Conservation (phyloP, 2,113 vertebrate genomes). For the Rhynchopsitta pachyrhyncha region DNA sequence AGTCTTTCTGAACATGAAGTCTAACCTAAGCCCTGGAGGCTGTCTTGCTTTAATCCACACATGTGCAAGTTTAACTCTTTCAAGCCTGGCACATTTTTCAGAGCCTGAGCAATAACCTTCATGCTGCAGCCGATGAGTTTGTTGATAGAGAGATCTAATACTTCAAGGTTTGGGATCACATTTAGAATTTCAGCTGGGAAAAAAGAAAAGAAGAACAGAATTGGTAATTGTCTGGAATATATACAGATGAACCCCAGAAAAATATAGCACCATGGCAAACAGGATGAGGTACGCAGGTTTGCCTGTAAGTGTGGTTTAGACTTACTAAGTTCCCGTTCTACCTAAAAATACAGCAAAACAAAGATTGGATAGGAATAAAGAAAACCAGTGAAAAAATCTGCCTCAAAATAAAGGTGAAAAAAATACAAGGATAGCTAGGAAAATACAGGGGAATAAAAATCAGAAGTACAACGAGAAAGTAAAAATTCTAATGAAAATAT, state of each 20-base stretch:
- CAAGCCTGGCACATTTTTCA: constrained; percentile 73
- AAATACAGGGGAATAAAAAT: neutral
- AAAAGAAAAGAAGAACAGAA: neutral
- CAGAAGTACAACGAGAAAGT: neutral
- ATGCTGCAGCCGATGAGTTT: constrained; percentile 73
- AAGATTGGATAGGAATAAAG: neutral
- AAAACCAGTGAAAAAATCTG: neutral
- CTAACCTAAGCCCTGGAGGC: constrained; percentile 80
- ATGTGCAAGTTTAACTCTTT: constrained; percentile 79
- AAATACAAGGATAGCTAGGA: neutral
- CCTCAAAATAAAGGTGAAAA: neutral
- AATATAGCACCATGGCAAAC: neutral
- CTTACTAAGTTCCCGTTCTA: neutral
- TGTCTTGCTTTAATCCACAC: constrained; percentile 78
- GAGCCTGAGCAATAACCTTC: constrained; percentile 67
- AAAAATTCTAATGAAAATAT: neutral
- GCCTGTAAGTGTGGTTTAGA: neutral
- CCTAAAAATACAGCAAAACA: neutral
- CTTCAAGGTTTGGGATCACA: constrained; percentile 69
- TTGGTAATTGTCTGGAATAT: neutral
- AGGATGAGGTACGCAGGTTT: neutral
- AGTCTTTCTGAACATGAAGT: constrained; percentile 32
- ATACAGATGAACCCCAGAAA: neutral
- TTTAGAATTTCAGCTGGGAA: constrained; percentile 73
- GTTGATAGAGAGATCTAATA: constrained; percentile 87